A percentile compares a stretch with the other conserved stretches of the same genome.
phyloP scores from a whole-genome alignment of 2,797 vertebrate genomes.

The Lophura swinhoii region DNA sequence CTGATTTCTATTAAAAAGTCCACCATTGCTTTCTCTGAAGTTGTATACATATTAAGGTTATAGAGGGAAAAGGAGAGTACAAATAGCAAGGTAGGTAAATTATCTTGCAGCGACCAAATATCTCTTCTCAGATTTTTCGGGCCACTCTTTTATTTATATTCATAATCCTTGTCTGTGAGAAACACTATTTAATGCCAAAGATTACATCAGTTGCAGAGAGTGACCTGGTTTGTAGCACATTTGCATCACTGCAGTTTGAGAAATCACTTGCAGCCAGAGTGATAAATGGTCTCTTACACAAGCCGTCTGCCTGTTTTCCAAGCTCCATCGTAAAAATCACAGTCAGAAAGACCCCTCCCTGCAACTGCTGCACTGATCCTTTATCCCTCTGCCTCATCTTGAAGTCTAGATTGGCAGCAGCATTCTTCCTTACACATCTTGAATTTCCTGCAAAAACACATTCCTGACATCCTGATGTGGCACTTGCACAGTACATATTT shows the following conservation, averaged over 20 bases:
- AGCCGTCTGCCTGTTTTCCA: background rate
- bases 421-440: background rate
- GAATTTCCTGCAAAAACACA: background rate
- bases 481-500: background rate
- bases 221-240: background rate
- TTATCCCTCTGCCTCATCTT: background rate
- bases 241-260: background rate
- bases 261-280: slow-evolving; percentile 10
- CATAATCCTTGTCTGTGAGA: background rate
- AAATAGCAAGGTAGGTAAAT: background rate
- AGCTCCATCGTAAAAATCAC: background rate
- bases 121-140: background rate
- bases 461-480: background rate
- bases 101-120: background rate
- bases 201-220: background rate
- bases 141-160: background rate
- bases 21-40: background rate
- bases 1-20: slow-evolving; percentile 15
- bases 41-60: background rate
- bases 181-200: background rate
- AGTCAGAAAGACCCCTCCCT: background rate
- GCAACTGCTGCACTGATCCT: background rate
- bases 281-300: background rate
- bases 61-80: background rate
- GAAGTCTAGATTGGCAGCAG: background rate